These are phyloP conservation scores for Amblyopsis rosae DNA, from an alignment of 2,113 vertebrate species.

Conservation along the genomic window DNA sequence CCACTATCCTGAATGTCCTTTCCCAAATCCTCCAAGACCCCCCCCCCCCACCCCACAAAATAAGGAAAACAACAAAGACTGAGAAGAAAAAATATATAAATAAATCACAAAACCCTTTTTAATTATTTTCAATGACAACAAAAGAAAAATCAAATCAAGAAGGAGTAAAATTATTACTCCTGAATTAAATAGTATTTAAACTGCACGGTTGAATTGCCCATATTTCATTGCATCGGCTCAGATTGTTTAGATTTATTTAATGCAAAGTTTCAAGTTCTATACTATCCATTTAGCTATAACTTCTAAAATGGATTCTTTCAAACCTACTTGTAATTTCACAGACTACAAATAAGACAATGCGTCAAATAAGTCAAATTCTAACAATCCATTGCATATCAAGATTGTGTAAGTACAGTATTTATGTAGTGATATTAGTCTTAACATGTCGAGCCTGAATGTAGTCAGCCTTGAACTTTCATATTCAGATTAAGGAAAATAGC, in stretches of 20 bases:
- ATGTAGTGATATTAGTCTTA: no score
- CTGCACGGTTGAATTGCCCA: constrained; percentile 17
- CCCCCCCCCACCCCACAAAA: constrained; percentile 36
- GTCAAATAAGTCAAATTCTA: no score
- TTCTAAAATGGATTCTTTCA: no score
- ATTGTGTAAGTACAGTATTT: no score
- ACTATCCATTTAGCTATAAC: background rate
- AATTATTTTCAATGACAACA: constrained; percentile 44
- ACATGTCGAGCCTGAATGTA: no score
- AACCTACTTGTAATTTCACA: no score
- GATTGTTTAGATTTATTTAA: constrained; percentile 47
- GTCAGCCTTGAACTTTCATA: no score
- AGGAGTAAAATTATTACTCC: constrained; percentile 58
- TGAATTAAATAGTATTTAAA: constrained; percentile 54
- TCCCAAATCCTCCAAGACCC: background rate
- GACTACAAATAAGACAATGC: no score
- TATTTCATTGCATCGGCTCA: constrained; percentile 12
- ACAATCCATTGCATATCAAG: no score
- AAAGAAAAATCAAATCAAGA: constrained; percentile 52
- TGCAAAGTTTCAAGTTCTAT: constrained; percentile 15
- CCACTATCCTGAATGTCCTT: constrained; percentile 19
- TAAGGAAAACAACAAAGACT: constrained; percentile 25
- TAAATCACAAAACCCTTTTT: constrained; percentile 36
- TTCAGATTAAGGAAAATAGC: no score
- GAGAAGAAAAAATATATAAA: background rate